Percentiles rank a stretch among this genome's conserved stretches.
These are phyloP conservation scores for Apteryx owenii DNA, from an alignment of 2,113 vertebrate species.

Conservation along the genomic window DNA sequence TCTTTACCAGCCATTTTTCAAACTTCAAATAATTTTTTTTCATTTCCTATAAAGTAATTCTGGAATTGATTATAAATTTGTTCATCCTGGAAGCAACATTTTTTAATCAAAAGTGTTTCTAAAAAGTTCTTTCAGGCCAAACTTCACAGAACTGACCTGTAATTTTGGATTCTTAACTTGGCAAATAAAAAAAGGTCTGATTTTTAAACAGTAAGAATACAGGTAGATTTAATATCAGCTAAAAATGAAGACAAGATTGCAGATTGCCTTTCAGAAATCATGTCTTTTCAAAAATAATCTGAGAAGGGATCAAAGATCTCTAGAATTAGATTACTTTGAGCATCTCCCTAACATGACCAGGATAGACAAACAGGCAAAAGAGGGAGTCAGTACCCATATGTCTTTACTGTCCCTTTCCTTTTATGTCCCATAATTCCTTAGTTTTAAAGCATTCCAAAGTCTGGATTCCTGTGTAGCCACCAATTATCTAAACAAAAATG, in stretches of 20 bases:
- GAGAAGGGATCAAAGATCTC: neutral
- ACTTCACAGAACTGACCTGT: neutral
- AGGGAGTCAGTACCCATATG: neutral
- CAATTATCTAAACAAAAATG: neutral
- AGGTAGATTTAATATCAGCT: neutral
- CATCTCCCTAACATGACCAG: neutral
- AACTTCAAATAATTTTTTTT: neutral
- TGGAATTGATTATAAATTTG: neutral
- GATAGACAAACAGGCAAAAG: neutral
- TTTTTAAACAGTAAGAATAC: neutral
- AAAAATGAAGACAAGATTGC: neutral
- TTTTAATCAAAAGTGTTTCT: neutral
- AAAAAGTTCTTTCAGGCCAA: neutral
- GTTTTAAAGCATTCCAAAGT: neutral
- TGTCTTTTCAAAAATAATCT: neutral
- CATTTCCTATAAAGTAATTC: slow-evolving; percentile 4
- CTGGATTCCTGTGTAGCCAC: neutral
- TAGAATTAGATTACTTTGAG: neutral
- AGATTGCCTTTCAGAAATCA: neutral
- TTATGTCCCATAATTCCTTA: neutral
- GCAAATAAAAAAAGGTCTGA: neutral
- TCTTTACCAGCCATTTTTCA: slow-evolving; percentile 21
- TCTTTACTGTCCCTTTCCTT: neutral
- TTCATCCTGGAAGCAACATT: neutral
- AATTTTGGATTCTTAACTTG: neutral